Percentiles rank a stretch among this genome's conserved stretches.
These are phyloP conservation scores for Tuta absoluta DNA, from an alignment of 2,888 invertebrate species.

Conservation along the genomic window DNA sequence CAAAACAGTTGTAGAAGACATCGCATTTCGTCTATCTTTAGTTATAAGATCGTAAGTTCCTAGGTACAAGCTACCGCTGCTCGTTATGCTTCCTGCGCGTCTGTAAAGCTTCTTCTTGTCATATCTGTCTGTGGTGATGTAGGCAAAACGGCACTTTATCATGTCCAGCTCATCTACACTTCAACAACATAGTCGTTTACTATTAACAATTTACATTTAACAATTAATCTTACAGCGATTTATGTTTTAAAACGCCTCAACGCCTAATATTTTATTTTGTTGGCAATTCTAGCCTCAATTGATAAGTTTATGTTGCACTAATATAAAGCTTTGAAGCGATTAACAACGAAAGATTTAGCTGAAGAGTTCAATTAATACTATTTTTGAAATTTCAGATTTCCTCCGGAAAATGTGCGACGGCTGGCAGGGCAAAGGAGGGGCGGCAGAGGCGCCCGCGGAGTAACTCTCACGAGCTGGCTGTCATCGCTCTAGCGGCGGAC, in stretches of 20 bases:
- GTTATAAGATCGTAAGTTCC: conserved; percentile 82
- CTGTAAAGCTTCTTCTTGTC: conserved; percentile 25
- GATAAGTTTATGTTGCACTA: neutral
- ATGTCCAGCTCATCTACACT: conserved; percentile 24
- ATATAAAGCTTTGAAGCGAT: neutral
- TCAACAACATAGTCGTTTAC: neutral
- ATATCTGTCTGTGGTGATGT: conserved; percentile 14
- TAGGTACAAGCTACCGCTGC: conserved; percentile 44
- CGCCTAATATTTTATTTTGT: conserved; percentile 1
- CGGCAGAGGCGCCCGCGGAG: conserved; percentile 63
- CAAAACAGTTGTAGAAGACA: conserved; percentile 66
- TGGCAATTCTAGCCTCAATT: neutral
- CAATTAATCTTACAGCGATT: neutral
- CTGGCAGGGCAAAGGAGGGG: conserved; percentile 60
- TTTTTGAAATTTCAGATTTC: conserved; percentile 84
- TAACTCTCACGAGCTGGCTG: conserved; percentile 44
- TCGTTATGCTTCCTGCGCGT: conserved; percentile 45
- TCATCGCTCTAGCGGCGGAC: conserved; percentile 36
- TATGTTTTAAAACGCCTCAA: neutral
- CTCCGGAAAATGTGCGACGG: conserved; percentile 92
- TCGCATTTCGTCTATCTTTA: conserved; percentile 73
- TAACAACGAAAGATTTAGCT: neutral
- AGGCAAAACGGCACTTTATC: conserved; percentile 15
- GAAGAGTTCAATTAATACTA: conserved; percentile 4
- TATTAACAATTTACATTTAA: conserved; percentile 11